Conservation (phyloP, 92 coral and sea anemone species). For the Porites rus region DNA sequence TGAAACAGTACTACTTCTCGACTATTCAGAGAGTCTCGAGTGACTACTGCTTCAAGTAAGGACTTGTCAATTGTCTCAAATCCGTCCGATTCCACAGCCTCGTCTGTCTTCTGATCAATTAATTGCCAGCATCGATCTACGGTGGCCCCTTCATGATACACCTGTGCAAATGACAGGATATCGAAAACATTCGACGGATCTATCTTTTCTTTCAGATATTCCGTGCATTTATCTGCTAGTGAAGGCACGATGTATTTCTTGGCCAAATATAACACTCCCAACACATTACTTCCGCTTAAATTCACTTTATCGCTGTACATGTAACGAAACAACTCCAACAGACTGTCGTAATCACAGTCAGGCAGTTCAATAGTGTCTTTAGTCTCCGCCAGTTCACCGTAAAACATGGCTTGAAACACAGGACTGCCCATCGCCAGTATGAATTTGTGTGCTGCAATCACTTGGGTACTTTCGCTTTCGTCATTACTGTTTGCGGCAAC, state of each 20-base stretch:
- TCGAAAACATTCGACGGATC: conserved; percentile 67
- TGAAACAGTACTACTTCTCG: conserved; percentile 18
- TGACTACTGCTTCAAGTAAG: background rate
- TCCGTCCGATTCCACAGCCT: conserved; percentile 48
- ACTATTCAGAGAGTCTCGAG: conserved; percentile 43
- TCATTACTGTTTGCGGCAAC: background rate
- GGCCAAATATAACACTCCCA: conserved; percentile 78
- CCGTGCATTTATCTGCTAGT: conserved; percentile 61
- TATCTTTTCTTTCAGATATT: conserved; percentile 65
- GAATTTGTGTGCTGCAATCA: conserved; percentile 44
- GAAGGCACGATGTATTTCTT: conserved; percentile 74
- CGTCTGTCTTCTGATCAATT: conserved; percentile 47
- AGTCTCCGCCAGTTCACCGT: conserved; percentile 63
- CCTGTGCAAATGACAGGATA: too few relatives aligned
- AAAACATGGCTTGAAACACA: conserved; percentile 78
- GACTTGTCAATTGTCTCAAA: conserved; percentile 48
- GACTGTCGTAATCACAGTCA: conserved; percentile 68
- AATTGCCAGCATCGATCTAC: conserved; percentile 69
- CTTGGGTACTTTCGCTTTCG: conserved; percentile 13
- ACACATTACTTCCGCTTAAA: conserved; percentile 67
- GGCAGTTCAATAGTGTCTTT: conserved; percentile 22
- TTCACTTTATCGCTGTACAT: conserved; percentile 74
- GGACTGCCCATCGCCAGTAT: conserved; percentile 57
- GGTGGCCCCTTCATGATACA: conserved; percentile 42
- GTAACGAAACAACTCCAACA: conserved; percentile 70